Evolutionary conservation across 2,888 invertebrate species (phyloP), one percentile per base, ranked within the genome.

Genomic region (Bombylius major): DNA sequence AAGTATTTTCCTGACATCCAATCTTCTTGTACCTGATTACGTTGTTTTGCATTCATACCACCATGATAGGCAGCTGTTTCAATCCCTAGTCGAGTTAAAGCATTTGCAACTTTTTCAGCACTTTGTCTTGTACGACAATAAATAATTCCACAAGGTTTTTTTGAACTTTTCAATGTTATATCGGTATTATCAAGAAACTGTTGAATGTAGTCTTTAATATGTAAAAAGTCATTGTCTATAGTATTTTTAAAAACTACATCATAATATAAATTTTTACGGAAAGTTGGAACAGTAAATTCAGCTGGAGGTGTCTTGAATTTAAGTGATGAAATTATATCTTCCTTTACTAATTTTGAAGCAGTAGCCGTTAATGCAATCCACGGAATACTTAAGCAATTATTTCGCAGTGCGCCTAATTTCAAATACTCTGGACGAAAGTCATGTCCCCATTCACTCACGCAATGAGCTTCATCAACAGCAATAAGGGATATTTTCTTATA

Each of bases 401-500:
- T 66, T 55, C 86, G 77, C 48, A 91, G 74, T 11, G 73, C 69
- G 1, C 95, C 93, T 33, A 99, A 76, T 72, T 92, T 91, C 32
- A 97, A 78, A 71, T 97, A 99, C 72, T 94, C 93, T 0, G 94
- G 94, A 8, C 95, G 79, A 71, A 99, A 99, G 73, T 98, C 97
- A 75, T 98, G 98, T 0, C 99, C 99, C 99, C 98, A 99, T 66
- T 98, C 89, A 65, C 94, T 95, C 0, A 99, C 93, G 76, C 96
- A 96, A 75, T 96, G 96, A 3, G 95, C 96, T 77, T 99, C 99
- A 75, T 99, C 99, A 12, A 99, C 88, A 32, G 96, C 87, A 65
- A 99, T 83, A 71, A 91, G 94, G 0, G 89, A 86, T 5, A 99
- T 75, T 68, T 90, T 85, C 55, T 87, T 82, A 66, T 83, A 82